A percentile compares a stretch with the other conserved stretches of the same genome.
phyloP scores from a whole-genome alignment of 1,140 invertebrate species.

The Zaprionus gabonicus region DNA sequence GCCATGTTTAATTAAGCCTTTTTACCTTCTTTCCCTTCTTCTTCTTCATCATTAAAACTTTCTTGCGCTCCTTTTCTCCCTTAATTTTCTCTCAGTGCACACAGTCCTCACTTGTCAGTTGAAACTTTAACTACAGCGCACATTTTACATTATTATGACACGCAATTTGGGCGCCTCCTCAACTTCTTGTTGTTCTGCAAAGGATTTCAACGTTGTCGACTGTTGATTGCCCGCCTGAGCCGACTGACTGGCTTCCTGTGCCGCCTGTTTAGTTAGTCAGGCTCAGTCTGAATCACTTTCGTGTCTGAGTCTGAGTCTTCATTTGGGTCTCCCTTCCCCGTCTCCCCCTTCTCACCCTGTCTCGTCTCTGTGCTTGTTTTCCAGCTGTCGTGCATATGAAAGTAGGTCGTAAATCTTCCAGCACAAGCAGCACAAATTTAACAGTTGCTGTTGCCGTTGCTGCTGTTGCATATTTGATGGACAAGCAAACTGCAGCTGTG shows the following conservation, averaged over 20 bases:
- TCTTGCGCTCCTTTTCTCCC: too few relatives aligned
- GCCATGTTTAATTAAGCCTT: too few relatives aligned
- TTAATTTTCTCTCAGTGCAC: not conserved
- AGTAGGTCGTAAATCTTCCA: constrained; percentile 77
- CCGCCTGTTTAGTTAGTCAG: constrained; percentile 68
- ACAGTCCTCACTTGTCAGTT: constrained; percentile 2
- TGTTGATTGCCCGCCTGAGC: constrained; percentile 13
- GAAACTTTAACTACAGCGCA: constrained; percentile 17
- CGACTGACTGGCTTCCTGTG: constrained; percentile 29
- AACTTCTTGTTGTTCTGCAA: constrained; percentile 7
- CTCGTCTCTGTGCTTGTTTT: constrained; percentile 4
- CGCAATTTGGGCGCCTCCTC: constrained; percentile 32
- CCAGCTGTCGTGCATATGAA: constrained; percentile 79
- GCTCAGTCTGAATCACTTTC: constrained; percentile 1
- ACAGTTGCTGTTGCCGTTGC: constrained; percentile 21
- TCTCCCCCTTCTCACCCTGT: not conserved
- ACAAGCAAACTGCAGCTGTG: constrained; percentile 29
- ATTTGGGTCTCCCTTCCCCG: not conserved
- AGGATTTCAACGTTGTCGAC: constrained; percentile 19
- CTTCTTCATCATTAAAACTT: too few relatives aligned
- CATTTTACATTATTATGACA: constrained; percentile 49
- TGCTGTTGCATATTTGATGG: constrained; percentile 74
- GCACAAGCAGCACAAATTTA: constrained; percentile 42
- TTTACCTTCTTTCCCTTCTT: too few relatives aligned
- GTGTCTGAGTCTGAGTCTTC: not conserved